Base-by-base conservation (phyloP, 1,140 invertebrate genomes). In the Batillaria attramentaria region DNA sequence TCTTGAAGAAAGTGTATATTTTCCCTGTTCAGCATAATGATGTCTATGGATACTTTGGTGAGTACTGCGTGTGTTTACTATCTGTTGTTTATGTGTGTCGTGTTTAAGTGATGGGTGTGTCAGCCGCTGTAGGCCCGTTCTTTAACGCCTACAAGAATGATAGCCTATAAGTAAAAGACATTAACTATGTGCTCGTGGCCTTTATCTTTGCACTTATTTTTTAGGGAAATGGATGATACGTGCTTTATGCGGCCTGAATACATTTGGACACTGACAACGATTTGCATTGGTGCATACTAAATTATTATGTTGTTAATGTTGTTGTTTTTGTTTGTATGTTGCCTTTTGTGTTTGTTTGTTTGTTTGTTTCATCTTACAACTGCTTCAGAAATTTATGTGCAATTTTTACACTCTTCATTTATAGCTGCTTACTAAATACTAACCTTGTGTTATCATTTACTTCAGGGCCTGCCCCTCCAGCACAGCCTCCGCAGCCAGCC, bases 11-110 rank as follows among this genome's bases (percentile, higher is more conserved):
- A 69, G n/a, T n/a, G n/a, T n/a, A n/a, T n/a, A n/a, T n/a, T n/a
- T n/a, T n/a, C n/a, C n/a, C n/a, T n/a, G n/a, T 31, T 6, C 37
- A 8, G 24, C 41, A 46, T 20, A n/a, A 31, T 70, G 41, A 31
- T 70, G 68, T 46, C 68, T 37, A 42, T 46, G n/a, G 41, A 70
- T 46, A 46, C 68, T 33, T 24, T 46, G 68, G 68, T 70, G 42
- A 70, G 68, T 46, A n/a, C n/a, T n/a, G n/a, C n/a, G n/a, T n/a
- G n/a, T 2, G 33, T 35, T 65, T 4, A 65, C 3, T 3, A 65
- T 5, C 8, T 65, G 28, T 65, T 65, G 4, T 5, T 16, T 5
- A 31, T 65, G 2, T 65, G n/a, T 65, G 31, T 66, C 3, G 16
- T 33, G 8, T 66, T 66, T n/a, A n/a, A n/a, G 28, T 35, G 8